Conservation (phyloP, 2,113 vertebrate species). For the Halcyon malimbica region DNA sequence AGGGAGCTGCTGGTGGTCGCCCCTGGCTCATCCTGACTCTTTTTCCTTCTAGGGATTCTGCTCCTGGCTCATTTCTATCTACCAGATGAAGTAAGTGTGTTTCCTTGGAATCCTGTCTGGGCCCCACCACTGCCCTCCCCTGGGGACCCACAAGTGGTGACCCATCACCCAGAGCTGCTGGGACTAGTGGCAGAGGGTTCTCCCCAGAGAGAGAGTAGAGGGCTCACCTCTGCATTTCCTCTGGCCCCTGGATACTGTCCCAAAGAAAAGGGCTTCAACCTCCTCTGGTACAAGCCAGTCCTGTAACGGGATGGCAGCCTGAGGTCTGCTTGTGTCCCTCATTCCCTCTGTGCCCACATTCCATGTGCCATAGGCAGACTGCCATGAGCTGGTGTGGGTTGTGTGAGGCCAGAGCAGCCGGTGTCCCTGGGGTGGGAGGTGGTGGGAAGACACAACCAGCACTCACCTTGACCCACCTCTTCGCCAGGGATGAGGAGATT, state of each 20-base stretch:
- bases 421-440: not conserved
- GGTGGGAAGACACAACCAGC: not conserved
- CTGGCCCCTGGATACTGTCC: not conserved
- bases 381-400: not conserved
- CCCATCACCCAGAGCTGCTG: not conserved
- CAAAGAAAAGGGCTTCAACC: not conserved
- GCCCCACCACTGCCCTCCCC: accelerated
- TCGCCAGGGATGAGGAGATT: conserved; percentile 89
- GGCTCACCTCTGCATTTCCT: not conserved
- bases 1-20: not conserved
- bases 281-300: not conserved
- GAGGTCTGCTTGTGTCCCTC: not conserved
- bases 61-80: conserved; percentile 92
- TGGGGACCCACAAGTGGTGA: not conserved
- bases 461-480: not conserved
- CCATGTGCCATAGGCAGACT: not conserved
- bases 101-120: not conserved
- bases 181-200: accelerated
- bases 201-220: not conserved
- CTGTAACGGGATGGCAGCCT: not conserved
- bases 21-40: not conserved
- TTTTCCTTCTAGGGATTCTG: conserved; percentile 88
- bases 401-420: not conserved
- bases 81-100: conserved; percentile 95
- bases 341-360: not conserved